A percentile compares a stretch with the other conserved stretches of the same genome.
phyloP scores from a whole-genome alignment of 2,888 invertebrate species.

The Cryptus viduatorius region DNA sequence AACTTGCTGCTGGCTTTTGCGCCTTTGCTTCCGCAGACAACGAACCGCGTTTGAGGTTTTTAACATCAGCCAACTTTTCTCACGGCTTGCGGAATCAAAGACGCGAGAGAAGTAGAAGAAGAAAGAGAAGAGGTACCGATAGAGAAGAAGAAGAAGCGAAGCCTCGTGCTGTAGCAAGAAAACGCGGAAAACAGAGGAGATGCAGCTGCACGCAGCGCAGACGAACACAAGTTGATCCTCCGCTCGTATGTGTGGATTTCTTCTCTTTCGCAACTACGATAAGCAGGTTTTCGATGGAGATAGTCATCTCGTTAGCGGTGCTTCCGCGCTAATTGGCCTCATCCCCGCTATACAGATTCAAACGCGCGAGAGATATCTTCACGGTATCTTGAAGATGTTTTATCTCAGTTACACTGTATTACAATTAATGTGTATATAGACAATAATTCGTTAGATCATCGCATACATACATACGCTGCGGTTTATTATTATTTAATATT shows the following conservation, averaged over 20 bases:
- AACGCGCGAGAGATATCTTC: background rate
- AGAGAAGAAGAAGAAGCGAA: background rate
- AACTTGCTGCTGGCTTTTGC: slow-evolving; percentile 67
- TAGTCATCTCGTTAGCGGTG: slow-evolving; percentile 63
- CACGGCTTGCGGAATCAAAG: slow-evolving; percentile 69
- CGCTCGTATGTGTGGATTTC: background rate
- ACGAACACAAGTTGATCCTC: background rate
- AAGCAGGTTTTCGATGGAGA: slow-evolving; percentile 42
- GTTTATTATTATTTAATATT: slow-evolving; percentile 52
- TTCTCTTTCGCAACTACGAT: slow-evolving; percentile 34
- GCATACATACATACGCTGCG: background rate
- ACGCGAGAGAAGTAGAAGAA: slow-evolving; percentile 31
- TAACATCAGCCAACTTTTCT: slow-evolving; percentile 70
- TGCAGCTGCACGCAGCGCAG: slow-evolving; percentile 52
- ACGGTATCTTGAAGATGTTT: background rate
- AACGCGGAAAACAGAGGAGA: slow-evolving; percentile 55
- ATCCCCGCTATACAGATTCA: slow-evolving; percentile 14
- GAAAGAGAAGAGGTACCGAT: background rate
- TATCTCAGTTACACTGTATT: background rate
- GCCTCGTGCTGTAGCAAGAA: slow-evolving; percentile 42
- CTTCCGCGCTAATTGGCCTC: slow-evolving; percentile 54
- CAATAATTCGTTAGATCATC: slow-evolving; percentile 12
- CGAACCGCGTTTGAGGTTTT: slow-evolving; percentile 41
- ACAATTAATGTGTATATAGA: background rate
- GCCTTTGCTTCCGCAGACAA: slow-evolving; percentile 29